A percentile compares a stretch with the other conserved stretches of the same genome.
phyloP scores from a whole-genome alignment of 2,888 invertebrate species.

The Acronicta aceris region DNA sequence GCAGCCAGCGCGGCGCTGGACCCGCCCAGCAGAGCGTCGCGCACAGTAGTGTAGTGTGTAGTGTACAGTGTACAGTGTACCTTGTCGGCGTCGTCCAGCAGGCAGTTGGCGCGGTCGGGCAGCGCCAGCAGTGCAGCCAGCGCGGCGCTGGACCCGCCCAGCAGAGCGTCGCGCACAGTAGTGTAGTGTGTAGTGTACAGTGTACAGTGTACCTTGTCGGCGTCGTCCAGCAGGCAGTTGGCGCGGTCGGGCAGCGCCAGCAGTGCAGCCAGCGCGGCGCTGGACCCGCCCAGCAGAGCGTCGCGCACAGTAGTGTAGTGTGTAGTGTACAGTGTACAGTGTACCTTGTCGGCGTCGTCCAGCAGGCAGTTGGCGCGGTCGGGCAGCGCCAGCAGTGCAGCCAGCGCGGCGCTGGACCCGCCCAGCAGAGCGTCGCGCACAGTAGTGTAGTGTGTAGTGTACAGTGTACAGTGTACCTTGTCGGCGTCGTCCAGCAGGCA shows the following conservation, averaged over 20 bases:
- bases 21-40: no score
- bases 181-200: background rate
- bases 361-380: slow-evolving; percentile 85
- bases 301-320: slow-evolving; percentile 22
- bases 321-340: no score
- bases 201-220: slow-evolving; percentile 47
- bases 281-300: slow-evolving; percentile 92
- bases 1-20: no score
- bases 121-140: no score
- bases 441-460: background rate
- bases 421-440: slow-evolving; percentile 89
- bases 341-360: slow-evolving; percentile 39
- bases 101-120: no score
- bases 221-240: slow-evolving; percentile 28
- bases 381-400: slow-evolving; percentile 92
- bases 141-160: no score
- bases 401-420: slow-evolving; percentile 90
- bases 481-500: slow-evolving; percentile 43
- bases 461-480: slow-evolving; percentile 42
- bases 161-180: no score
- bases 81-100: no score
- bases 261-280: slow-evolving; percentile 90
- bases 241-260: slow-evolving; percentile 91
- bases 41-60: no score
- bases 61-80: no score